These are phyloP conservation scores for Oscheius myriophilus DNA, from an alignment of 2,888 invertebrate genomes.

Conservation along the genomic window DNA sequence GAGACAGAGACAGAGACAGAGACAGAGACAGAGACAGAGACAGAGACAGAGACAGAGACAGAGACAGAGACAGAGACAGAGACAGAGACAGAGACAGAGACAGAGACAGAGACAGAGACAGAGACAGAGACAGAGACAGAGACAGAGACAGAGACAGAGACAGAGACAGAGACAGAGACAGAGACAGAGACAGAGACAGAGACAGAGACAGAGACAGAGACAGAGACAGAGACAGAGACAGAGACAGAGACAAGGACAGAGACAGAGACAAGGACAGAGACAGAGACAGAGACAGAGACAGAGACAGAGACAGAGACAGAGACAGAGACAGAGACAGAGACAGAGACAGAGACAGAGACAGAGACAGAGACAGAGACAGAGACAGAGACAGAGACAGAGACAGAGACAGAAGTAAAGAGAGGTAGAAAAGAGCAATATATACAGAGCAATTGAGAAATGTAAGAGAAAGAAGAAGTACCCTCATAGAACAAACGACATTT, in stretches of 20 bases:
- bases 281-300: not conserved
- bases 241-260: no score
- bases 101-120: not conserved
- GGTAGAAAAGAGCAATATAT: no score
- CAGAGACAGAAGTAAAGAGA: no score
- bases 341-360: not conserved
- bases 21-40: not conserved
- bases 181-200: not conserved
- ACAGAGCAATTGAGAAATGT: no score
- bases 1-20: no score
- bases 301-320: not conserved
- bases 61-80: not conserved
- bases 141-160: not conserved
- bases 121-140: slow-evolving; percentile 12
- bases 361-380: no score
- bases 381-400: no score
- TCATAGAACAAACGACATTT: slow-evolving; percentile 6
- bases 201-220: no score
- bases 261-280: not conserved
- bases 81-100: not conserved
- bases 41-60: no score
- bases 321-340: slow-evolving; percentile 6
- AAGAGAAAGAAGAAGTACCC: not conserved
- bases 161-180: not conserved
- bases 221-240: not conserved